phyloP scores from a whole-genome alignment of 1,140 invertebrate species.

The Papilio machaon region DNA sequence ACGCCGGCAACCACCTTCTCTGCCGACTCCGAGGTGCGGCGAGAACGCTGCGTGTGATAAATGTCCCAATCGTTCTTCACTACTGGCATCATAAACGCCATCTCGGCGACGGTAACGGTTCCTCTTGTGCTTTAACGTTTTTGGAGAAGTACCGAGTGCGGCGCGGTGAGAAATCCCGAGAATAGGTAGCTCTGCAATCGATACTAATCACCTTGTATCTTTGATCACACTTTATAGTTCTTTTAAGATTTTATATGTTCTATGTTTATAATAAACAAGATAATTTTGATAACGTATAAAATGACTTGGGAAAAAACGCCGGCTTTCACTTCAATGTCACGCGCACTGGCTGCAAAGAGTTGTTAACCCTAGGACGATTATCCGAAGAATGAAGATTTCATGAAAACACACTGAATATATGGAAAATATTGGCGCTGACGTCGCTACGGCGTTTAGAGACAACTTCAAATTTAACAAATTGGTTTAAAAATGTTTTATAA shows the following conservation, averaged over 20 bases:
- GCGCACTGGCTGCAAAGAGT: conserved; percentile 60
- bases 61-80: conserved; percentile 96
- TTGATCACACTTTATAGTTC: neutral
- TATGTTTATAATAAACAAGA: conserved; percentile 21
- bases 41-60: conserved; percentile 90
- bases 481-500: neutral
- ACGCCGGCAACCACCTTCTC: conserved; percentile 81
- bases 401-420: conserved; percentile 81
- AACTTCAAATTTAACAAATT: conserved; percentile 44
- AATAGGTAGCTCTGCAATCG: conserved; percentile 53
- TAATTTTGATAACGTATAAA: conserved; percentile 42
- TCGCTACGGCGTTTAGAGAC: conserved; percentile 56
- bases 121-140: conserved; percentile 75
- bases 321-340: conserved; percentile 79
- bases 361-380: conserved; percentile 80
- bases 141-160: conserved; percentile 62
- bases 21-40: conserved; percentile 88
- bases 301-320: conserved; percentile 43
- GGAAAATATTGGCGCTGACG: conserved; percentile 79
- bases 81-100: conserved; percentile 97
- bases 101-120: conserved; percentile 80
- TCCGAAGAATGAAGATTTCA: conserved; percentile 77
- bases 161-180: conserved; percentile 55
- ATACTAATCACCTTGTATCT: conserved; percentile 41
- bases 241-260: conserved; percentile 31